Base-by-base conservation (phyloP, 2,113 vertebrate species). In the Atlantisia rogersi region DNA sequence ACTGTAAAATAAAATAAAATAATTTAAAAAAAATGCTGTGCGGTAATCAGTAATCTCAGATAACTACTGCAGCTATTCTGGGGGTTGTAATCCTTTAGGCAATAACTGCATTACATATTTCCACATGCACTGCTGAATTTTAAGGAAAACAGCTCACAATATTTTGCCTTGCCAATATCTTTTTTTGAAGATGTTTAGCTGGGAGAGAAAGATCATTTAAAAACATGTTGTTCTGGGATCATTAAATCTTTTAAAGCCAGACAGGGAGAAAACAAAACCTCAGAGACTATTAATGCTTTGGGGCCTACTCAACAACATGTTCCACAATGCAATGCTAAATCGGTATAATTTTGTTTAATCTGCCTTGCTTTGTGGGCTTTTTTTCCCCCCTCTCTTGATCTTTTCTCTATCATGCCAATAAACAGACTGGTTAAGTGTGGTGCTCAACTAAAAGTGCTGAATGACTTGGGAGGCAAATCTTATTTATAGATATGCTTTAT, bases 241-340 rank as follows among this genome's bases (percentile, higher is more conserved):
- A 83, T 88, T 92, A 93, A 31, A n/a, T 44, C 52, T 82, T 81
- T 76, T 86, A 67, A 93, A 90, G 6, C 18, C 64, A 75, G 52
- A 71, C 9, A 94, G 28, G 50, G 62, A 85, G 35, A 70, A 92
- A 87, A 84, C 18, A 85, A 92, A 95, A 81, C 82, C n/a, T 86
- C 25, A 63, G 86, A 86, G 64, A 78, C 52, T 63, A 37, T n/a
- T 88, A 90, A 71, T 56, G 60, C 35, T 94, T 86, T 71, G 69
- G 29, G 69, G 11, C 18, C 76, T 96, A 53, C 15, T 84, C 63
- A 88, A 79, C 6, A 86, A 18, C 26, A 56, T 37, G 12, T 75
- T 86, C 68, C 16, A 53, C 71, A 94, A 88, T 68, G 19, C 83
- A 88, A 88, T 56, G 21, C 5, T 86, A 81, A 95, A 88, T 62